phyloP scores from a whole-genome alignment of 2,888 invertebrate species.

The Phalera bucephala region DNA sequence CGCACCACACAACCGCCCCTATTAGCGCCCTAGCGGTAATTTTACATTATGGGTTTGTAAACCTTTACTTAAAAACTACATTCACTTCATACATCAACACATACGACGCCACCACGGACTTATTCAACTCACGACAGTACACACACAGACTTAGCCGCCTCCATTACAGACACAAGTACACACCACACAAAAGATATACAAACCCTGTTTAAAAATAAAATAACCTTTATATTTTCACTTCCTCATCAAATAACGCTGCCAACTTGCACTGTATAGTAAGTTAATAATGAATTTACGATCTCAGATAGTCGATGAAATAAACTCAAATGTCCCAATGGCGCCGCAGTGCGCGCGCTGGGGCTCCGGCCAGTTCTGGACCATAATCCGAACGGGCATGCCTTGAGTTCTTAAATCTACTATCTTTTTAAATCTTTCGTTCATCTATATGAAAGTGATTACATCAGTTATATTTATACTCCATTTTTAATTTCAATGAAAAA shows the following conservation, averaged over 20 bases:
- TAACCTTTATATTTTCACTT: conserved; percentile 56
- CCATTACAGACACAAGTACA: conserved; percentile 10
- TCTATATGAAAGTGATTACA: conserved; percentile 16
- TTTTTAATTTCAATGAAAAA: conserved; percentile 19
- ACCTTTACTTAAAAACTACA: conserved; percentile 79
- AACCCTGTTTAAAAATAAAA: conserved; percentile 69
- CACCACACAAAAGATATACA: conserved; percentile 71
- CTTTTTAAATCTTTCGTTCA: conserved; percentile 28
- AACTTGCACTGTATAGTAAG: conserved; percentile 71
- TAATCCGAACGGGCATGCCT: conserved; percentile 27
- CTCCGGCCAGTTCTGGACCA: conserved; percentile 25
- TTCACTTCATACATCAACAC: conserved; percentile 37
- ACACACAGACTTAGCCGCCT: neutral
- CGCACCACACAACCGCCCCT: conserved; percentile 75
- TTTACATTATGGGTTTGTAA: conserved; percentile 82
- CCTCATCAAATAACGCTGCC: conserved; percentile 69
- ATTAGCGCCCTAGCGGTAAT: conserved; percentile 81
- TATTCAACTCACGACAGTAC: conserved; percentile 4
- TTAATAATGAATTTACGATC: conserved; percentile 50
- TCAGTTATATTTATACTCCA: conserved; percentile 7
- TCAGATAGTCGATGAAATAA: conserved; percentile 37
- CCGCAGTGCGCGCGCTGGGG: conserved; percentile 21
- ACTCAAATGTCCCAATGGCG: conserved; percentile 26
- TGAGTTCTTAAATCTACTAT: conserved; percentile 27
- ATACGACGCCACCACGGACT: conserved; percentile 19